Conservation (phyloP, 2,888 invertebrate genomes). For the Druceiella hillmani region DNA sequence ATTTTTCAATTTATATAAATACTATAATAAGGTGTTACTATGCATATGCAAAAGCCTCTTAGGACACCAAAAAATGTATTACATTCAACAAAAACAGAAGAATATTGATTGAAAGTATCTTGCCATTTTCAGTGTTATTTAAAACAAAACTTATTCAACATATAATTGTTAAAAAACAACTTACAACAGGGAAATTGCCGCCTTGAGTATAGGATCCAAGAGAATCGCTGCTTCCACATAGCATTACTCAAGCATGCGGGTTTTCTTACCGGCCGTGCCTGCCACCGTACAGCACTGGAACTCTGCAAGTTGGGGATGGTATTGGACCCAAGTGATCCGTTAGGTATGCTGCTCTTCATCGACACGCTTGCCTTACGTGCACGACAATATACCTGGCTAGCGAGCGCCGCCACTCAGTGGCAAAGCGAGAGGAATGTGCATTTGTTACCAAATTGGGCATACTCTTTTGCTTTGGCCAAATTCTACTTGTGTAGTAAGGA, state of each 20-base stretch:
- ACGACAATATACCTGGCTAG: conserved; percentile 67
- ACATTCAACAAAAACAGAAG: no score
- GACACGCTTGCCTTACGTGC: conserved; percentile 77
- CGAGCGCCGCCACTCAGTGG: conserved; percentile 30
- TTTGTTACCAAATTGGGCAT: conserved; percentile 33
- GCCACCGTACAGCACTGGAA: conserved; percentile 81
- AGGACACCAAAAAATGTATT: no score
- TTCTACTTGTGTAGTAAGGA: conserved; percentile 30
- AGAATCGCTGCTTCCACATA: conserved; percentile 46
- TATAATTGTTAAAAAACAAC: no score
- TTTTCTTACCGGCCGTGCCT: conserved; percentile 71
- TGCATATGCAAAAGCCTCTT: no score
- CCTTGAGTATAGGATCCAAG: conserved; percentile 32
- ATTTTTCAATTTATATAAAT: no score
- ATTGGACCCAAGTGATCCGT: conserved; percentile 71
- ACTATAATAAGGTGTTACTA: no score
- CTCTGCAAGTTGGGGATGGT: conserved; percentile 75
- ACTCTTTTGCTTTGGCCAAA: conserved; percentile 33
- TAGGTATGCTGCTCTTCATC: conserved; percentile 66
- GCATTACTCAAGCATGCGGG: conserved; percentile 72
- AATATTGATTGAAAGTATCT: no score
- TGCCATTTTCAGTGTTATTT: no score
- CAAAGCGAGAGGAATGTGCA: conserved; percentile 26
- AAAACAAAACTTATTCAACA: no score
- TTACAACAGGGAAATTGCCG: conserved; percentile 33